These are phyloP conservation scores for Castor canadensis DNA, from an alignment of 2,113 vertebrate species.

Conservation along the genomic window DNA sequence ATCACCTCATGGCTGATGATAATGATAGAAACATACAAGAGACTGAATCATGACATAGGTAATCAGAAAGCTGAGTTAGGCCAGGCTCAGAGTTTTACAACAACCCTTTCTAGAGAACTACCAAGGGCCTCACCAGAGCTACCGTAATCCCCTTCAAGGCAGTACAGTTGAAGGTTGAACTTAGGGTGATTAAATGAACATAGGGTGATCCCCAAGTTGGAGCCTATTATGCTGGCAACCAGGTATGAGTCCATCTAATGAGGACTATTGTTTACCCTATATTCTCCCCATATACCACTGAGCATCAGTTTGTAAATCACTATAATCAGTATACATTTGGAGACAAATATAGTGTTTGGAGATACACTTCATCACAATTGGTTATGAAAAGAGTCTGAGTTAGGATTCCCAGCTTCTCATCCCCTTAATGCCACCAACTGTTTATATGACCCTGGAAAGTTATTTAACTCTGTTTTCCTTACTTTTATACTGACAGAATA, in stretches of 20 bases:
- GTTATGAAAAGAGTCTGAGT: background rate
- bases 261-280: background rate
- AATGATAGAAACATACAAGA: background rate
- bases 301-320: background rate
- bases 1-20: rapidly evolving
- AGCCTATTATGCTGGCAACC: background rate
- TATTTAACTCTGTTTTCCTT: background rate
- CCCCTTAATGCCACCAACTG: background rate
- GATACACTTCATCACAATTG: background rate
- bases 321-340: background rate
- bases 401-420: background rate
- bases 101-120: background rate
- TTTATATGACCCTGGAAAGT: background rate
- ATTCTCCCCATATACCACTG: background rate
- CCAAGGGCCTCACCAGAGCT: background rate
- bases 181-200: background rate
- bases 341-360: background rate
- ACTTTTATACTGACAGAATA: background rate
- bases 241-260: background rate
- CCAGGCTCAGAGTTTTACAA: background rate
- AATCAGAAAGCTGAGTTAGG: background rate
- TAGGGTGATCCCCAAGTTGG: background rate
- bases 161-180: background rate
- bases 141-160: background rate
- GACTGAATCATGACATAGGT: background rate